A percentile compares a stretch with the other conserved stretches of the same genome.
Conservation (phyloP, 2,113 vertebrate genomes). For the Takifugu bimaculatus region DNA sequence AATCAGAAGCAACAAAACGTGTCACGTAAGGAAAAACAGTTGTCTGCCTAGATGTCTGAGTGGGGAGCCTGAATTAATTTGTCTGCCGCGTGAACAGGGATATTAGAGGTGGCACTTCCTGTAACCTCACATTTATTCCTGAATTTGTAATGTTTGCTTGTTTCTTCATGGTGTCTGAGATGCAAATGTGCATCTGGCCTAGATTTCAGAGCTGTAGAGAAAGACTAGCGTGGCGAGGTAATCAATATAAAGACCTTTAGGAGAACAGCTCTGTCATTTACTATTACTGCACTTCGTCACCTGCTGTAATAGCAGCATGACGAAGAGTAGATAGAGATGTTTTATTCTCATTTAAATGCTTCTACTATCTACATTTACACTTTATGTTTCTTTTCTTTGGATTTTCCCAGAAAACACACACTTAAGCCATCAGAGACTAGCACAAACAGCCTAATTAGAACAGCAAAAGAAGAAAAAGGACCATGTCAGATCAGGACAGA, state of each 20-base stretch:
- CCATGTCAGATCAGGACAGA: conserved; percentile 15
- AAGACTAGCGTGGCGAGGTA: conserved; percentile 44
- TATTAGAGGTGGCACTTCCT: conserved; percentile 31
- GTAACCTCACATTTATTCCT: conserved; percentile 24
- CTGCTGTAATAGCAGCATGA: conserved; percentile 58
- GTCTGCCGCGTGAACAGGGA: conserved; percentile 1
- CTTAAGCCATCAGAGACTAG: conserved; percentile 7
- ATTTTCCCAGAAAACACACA: neutral
- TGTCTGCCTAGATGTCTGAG: conserved; percentile 14
- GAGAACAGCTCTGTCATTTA: conserved; percentile 56
- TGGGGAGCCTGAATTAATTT: conserved; percentile 24
- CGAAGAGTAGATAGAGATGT: conserved; percentile 37
- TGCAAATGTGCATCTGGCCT: conserved; percentile 52
- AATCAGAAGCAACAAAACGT: conserved; percentile 48
- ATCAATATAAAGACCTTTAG: conserved; percentile 69
- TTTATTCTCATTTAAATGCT: conserved; percentile 37
- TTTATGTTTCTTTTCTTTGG: neutral
- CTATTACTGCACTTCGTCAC: conserved; percentile 49
- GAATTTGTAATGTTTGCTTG: conserved; percentile 36
- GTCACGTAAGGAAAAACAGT: conserved; percentile 9
- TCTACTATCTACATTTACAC: conserved; percentile 13
- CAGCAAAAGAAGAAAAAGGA: conserved; percentile 26
- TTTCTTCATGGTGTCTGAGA: conserved; percentile 40
- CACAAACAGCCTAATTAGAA: conserved; percentile 22
- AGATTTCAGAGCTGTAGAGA: conserved; percentile 44